A percentile compares a stretch with the other conserved stretches of the same genome.
phyloP scores from a whole-genome alignment of 2,888 invertebrate genomes.

The Drosophila lacicola region DNA sequence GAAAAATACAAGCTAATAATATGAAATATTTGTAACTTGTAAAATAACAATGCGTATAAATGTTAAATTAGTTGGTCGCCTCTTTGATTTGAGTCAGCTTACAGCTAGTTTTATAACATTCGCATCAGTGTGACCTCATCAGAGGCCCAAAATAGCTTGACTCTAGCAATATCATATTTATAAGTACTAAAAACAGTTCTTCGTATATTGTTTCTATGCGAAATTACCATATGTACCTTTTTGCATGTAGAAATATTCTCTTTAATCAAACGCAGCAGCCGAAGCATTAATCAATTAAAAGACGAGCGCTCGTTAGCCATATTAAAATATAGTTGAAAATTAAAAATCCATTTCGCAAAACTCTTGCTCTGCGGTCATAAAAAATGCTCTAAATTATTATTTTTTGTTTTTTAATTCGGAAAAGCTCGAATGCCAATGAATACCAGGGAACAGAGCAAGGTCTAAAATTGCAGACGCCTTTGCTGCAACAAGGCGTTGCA shows the following conservation, averaged over 20 bases:
- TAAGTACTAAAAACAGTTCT: slow-evolving; percentile 27
- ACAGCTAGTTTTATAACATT: neutral
- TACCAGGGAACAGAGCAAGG: slow-evolving; percentile 27
- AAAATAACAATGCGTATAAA: too few relatives aligned
- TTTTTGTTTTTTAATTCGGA: slow-evolving; percentile 9
- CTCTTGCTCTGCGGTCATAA: slow-evolving; percentile 34
- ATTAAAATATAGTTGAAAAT: slow-evolving; percentile 79
- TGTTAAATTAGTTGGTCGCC: too few relatives aligned
- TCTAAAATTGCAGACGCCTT: slow-evolving; percentile 12
- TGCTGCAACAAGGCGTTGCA: slow-evolving; percentile 37
- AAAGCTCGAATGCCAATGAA: slow-evolving; percentile 41
- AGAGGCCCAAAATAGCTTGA: slow-evolving; percentile 57
- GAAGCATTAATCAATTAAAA: slow-evolving; percentile 79
- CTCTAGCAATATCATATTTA: slow-evolving; percentile 11
- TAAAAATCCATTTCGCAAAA: slow-evolving; percentile 73
- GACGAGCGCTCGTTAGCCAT: slow-evolving; percentile 67
- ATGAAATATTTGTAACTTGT: too few relatives aligned
- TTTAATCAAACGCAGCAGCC: slow-evolving; percentile 71
- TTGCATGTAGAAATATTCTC: slow-evolving; percentile 74
- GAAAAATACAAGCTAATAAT: too few relatives aligned
- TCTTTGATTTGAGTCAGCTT: too few relatives aligned
- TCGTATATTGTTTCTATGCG: slow-evolving; percentile 38
- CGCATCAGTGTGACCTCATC: slow-evolving; percentile 26
- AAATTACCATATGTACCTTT: slow-evolving; percentile 79
- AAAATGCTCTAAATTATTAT: slow-evolving; percentile 26